Base-by-base conservation (phyloP, 2,888 invertebrate genomes). In the Ypsolopha scabrella region DNA sequence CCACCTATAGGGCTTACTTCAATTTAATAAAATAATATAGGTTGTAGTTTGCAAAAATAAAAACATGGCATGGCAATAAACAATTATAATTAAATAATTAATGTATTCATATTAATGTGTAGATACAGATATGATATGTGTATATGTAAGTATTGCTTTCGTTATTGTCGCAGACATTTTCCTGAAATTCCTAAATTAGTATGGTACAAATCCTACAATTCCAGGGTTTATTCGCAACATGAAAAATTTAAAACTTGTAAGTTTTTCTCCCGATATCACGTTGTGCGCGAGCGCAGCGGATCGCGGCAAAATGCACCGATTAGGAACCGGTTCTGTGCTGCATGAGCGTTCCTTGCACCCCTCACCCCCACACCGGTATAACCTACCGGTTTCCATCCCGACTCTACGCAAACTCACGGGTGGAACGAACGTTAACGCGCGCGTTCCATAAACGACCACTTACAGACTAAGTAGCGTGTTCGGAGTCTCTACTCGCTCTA, bases 241-340 rank as follows among this genome's bases (percentile, higher is more conserved):
- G 54, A 53, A 52, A 55, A 52, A 55, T 53, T 51, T 55, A 52
- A 55, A 55, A 54, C 52, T 53, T 41, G 35, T 11, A 46, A 34
- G 34, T 39, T 41, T 14, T 51, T 13, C 6, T 24, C 24, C 24
- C 10, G 14, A 35, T 36, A 50, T n/a, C 48, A 8, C 52, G 34
- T 9, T 51, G 47, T 47, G 38, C 11, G n/a, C 8, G 24, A 43
- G 55, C 58, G 58, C 59, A 4, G 64, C 55, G 71, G 79, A 77
- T 71, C 62, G 68, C 70, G 63, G 75, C 72, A 68, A 70, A 71
- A 67, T 63, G 60, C 69, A 60, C 56, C 82, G 79, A 81, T 83
- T 83, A 83, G 81, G 57, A 82, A 83, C 83, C 80, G 79, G 83
- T 83, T 68, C 57, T 56, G 53, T 54, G 58, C 64, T 66, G 67